These are phyloP conservation scores for Tiphia femorata DNA, from an alignment of 2,888 invertebrate species.

Conservation along the genomic window DNA sequence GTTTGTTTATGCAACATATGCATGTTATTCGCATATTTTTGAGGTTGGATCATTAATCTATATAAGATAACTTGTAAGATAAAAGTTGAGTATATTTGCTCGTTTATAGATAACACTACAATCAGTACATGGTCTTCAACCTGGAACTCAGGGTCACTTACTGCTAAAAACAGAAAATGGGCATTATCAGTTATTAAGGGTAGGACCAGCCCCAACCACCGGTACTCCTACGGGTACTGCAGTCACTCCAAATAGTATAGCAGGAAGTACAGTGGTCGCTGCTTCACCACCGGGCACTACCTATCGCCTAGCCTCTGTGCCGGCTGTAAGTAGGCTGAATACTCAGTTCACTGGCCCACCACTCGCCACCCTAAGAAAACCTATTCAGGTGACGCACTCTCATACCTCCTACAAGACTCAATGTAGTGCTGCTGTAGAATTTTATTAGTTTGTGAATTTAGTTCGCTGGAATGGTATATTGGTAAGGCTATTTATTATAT, in stretches of 20 bases:
- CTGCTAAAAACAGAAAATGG: constrained; percentile 97
- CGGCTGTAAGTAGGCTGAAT: constrained; percentile 84
- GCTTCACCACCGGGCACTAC: constrained; percentile 72
- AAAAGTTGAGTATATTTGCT: not conserved
- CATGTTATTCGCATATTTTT: not conserved
- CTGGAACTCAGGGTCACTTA: constrained; percentile 86
- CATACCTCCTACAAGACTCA: constrained; percentile 65
- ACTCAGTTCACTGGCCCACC: constrained; percentile 74
- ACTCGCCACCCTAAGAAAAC: constrained; percentile 74
- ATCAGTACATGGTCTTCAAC: constrained; percentile 87
- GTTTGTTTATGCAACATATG: too few relatives aligned
- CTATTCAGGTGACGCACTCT: constrained; percentile 68
- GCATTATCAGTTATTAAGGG: constrained; percentile 92
- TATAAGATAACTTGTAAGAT: not conserved
- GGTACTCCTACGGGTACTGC: constrained; percentile 67
- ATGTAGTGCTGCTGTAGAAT: constrained; percentile 64
- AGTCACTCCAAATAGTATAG: constrained; percentile 67
- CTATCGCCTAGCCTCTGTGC: constrained; percentile 88
- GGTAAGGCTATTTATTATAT: constrained; percentile 40
- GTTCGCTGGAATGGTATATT: constrained; percentile 55
- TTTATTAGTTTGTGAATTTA: constrained; percentile 47
- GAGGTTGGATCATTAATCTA: not conserved
- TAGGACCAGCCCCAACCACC: constrained; percentile 83
- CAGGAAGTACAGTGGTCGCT: constrained; percentile 61
- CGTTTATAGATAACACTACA: constrained; percentile 86